Base-by-base conservation (phyloP, 2,113 vertebrate genomes). In the Marmota flaviventris region DNA sequence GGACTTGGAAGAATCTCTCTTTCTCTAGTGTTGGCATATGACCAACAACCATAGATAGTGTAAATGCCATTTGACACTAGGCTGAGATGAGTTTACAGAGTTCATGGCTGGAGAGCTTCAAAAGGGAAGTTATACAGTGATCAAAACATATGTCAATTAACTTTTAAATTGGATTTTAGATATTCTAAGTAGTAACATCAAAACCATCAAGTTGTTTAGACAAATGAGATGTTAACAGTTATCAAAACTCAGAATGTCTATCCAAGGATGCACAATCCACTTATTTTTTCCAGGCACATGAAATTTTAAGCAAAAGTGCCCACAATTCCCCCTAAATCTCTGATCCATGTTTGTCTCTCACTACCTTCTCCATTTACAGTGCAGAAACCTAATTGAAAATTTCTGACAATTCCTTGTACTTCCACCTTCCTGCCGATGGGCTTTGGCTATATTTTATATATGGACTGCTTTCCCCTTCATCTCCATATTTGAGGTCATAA, bases 181-280 rank as follows among this genome's bases (percentile, higher is more conserved):
- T 61, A 79, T 83, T 93, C 97, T 72, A 97, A 92, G 13, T 65
- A 92, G 22, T 67, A 95, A 85, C 16, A 63, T 72, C 69, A 91
- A 92, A 83, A 75, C 4, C 3, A 96, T 22, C 79, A n/a, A 63
- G 4, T 87, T 91, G 10, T 84, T 92, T 89, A 69, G 34, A 65
- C 53, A 96, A 89, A 79, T 8, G 2, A 73, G 6, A 67, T 67
- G 61, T 70, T 85, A 83, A 11, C 12, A 89, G 34, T 73, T 24
- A 88, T 61, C 67, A 53, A 89, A 97, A 89, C 10, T 8, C 25
- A 93, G 73, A 77, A 85, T 24, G 56, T 37, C 84, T 61, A 37
- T 92, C 16, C 8, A 48, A 73, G 16, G 85, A 95, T 32, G 4
- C 3, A 24, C 3, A 27, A 9, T 56, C 34, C 79, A 11, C 58